Evolutionary conservation across 2,113 vertebrate species (phyloP).

Genomic region (Leptosomus discolor): DNA sequence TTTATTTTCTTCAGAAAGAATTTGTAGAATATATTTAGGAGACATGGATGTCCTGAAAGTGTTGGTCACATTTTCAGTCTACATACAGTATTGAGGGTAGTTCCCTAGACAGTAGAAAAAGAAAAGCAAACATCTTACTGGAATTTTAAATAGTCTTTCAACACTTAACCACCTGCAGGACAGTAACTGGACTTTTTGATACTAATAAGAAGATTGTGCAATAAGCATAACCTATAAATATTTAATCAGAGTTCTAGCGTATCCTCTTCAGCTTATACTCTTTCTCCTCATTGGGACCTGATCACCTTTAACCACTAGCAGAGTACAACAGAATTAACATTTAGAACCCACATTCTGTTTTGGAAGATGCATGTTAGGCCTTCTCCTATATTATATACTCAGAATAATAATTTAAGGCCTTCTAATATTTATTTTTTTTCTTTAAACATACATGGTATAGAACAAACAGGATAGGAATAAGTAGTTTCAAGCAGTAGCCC

Average conservation of each 20-base stretch:
- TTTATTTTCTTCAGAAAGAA: too few species aligned
- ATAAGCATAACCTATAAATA: neutral
- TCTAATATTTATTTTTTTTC: neutral
- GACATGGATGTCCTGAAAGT: neutral
- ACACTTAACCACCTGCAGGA: neutral
- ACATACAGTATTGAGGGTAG: neutral
- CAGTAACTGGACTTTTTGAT: neutral
- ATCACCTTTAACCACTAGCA: neutral
- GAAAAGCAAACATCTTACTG: neutral
- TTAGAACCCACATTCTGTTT: neutral
- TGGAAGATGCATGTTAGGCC: neutral
- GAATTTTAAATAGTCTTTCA: neutral
- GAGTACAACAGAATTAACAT: neutral
- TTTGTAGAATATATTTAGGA: neutral
- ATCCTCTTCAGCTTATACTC: neutral
- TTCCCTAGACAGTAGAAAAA: neutral
- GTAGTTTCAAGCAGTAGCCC: neutral
- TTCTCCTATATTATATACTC: neutral
- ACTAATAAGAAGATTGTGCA: neutral
- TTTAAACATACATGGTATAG: rapidly evolving
- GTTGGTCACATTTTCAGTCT: neutral
- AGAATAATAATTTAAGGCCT: neutral
- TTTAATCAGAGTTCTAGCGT: neutral
- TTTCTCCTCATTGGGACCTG: neutral
- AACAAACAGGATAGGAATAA: neutral